Percentiles rank a stretch among this genome's conserved stretches.
Evolutionary conservation across 2,888 invertebrate species (phyloP).

Genomic region (Norana najaformis): DNA sequence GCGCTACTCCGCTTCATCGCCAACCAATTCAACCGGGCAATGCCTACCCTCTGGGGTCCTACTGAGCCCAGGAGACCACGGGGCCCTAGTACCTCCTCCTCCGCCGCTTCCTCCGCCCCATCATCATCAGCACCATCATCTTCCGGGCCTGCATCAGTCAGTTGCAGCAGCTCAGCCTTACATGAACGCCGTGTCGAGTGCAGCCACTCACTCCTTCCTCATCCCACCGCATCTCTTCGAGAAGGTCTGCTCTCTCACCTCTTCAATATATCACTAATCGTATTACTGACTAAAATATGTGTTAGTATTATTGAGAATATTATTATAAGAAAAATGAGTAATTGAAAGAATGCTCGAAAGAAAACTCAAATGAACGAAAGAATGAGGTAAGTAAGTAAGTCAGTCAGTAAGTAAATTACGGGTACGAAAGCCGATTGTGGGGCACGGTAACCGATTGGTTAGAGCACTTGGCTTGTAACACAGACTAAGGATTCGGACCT

Average conservation of each 20-base stretch:
- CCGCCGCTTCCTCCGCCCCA: neutral
- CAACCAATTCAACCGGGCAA: neutral
- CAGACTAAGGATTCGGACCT: too few species aligned
- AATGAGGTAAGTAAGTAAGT: too few species aligned
- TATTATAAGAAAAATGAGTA: too few species aligned
- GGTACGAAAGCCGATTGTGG: too few species aligned
- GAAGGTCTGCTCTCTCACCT: neutral
- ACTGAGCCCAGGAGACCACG: neutral
- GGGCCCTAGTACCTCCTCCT: neutral
- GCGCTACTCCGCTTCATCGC: neutral
- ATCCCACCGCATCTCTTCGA: constrained; percentile 14
- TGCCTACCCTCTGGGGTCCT: neutral
- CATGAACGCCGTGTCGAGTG: neutral
- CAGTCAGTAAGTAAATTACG: too few species aligned
- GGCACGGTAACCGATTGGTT: too few species aligned
- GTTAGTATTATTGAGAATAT: too few species aligned
- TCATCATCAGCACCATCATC: neutral
- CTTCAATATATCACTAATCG: neutral
- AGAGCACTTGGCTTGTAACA: too few species aligned
- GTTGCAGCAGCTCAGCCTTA: constrained; percentile 19
- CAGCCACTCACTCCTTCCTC: neutral
- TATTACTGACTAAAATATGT: too few species aligned
- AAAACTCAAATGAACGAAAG: too few species aligned
- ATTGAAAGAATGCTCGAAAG: too few species aligned
- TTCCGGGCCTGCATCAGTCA: constrained; percentile 4